Evolutionary conservation across 35 echinoderm and acorn worm genomes (phyloP).

Genomic region (Amphiura filiformis): DNA sequence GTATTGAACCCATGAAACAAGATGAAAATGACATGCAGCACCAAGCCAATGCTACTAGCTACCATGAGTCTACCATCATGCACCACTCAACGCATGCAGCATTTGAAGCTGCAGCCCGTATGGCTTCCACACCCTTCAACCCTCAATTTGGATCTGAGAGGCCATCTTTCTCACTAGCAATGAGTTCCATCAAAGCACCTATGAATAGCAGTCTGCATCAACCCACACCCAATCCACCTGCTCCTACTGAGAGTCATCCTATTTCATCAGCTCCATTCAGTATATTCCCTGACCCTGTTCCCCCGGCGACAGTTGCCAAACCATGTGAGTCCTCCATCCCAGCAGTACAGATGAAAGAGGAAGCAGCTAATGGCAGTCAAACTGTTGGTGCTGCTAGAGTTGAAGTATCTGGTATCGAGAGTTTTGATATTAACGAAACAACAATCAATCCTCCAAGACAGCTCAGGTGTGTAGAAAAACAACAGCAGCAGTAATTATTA

Average conservation of each 20-base stretch:
- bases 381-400: background rate
- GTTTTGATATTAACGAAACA: constrained; percentile 55
- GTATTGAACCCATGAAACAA: constrained; percentile 15
- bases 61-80: constrained; percentile 46
- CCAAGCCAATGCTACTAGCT: background rate
- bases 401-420: constrained; percentile 21
- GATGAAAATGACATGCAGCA: constrained; percentile 10
- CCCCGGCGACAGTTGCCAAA: no score
- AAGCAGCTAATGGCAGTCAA: no score
- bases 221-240: no score
- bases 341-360: background rate
- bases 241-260: background rate
- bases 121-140: constrained; percentile 93
- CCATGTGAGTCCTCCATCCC: no score
- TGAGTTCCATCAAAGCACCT: constrained; percentile 71
- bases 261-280: background rate
- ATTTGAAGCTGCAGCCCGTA: constrained; percentile 70
- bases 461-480: background rate
- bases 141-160: background rate
- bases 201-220: background rate
- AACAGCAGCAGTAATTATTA: background rate
- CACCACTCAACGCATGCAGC: constrained; percentile 35
- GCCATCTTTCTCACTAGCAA: constrained; percentile 67
- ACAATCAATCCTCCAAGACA: constrained; percentile 41
- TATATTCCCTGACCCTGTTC: background rate